Conservation (phyloP, 2,113 vertebrate genomes). For the Mustelus asterias region DNA sequence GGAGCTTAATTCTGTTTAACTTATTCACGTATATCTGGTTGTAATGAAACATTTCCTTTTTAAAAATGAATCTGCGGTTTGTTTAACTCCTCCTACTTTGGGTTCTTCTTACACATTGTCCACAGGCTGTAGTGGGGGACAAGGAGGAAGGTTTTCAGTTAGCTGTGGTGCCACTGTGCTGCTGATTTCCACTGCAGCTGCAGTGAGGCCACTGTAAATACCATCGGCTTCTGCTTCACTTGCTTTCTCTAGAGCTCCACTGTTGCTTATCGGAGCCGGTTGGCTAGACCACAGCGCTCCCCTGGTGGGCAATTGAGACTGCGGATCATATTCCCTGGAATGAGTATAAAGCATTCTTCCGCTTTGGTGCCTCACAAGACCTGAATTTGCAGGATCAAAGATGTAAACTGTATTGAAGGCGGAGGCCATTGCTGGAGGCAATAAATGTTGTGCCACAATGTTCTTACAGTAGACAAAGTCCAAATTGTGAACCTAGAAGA, state of each 20-base stretch:
- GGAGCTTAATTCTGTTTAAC: background rate
- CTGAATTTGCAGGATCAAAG: slow-evolving; percentile 45
- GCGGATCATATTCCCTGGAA: background rate
- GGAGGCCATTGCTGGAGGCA: slow-evolving; percentile 48
- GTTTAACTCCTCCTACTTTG: background rate
- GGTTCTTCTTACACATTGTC: slow-evolving; percentile 39
- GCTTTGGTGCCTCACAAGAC: background rate
- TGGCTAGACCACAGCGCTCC: background rate
- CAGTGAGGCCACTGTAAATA: slow-evolving; percentile 48
- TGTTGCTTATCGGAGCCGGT: background rate
- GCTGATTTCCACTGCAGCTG: background rate
- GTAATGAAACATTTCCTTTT: background rate
- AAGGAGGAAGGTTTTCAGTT: slow-evolving; percentile 44
- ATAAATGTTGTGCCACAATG: slow-evolving; percentile 55
- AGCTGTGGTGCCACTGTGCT: background rate
- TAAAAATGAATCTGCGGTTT: background rate
- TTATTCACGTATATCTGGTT: background rate
- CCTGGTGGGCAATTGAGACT: background rate
- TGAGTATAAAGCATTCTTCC: slow-evolving; percentile 36
- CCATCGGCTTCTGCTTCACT: slow-evolving; percentile 48
- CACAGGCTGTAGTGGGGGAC: slow-evolving; percentile 54
- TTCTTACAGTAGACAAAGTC: slow-evolving; percentile 64
- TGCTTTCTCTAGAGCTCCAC: background rate
- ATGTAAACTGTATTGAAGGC: slow-evolving; percentile 53
- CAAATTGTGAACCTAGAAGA: slow-evolving; percentile 49